Base-by-base conservation (phyloP, 2,797 vertebrate species). In the Enoplosus armatus region DNA sequence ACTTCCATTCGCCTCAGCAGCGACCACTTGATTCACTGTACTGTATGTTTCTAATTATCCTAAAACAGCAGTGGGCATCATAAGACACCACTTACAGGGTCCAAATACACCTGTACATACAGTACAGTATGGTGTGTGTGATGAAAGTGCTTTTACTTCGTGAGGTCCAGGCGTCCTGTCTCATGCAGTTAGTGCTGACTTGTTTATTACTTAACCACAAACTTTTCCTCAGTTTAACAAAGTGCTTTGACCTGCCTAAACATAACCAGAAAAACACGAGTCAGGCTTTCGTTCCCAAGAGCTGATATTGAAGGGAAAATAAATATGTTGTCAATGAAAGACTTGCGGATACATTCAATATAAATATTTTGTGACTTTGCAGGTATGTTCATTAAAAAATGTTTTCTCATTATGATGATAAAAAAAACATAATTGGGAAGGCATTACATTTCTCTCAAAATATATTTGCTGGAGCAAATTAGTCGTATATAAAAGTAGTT, bases 71-170 rank as follows among this genome's bases (percentile, higher is more conserved):
- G 20, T 16, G 7, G 48, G 72, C 60, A 75, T 90, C 90, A 87
- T 72, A 70, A 82, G 75, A 87, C 55, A 79, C 60, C 60, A 82
- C 66, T 89, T 77, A 81, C 20, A 58, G 15, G 27, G 66, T 48
- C 58, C 6, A 14, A 8, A 41, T 47, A 20, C 62, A 55, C 26
- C 29, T 43, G 48, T 51, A 50, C 47, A 37, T 51, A 53, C 68
- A 62, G 2, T 27, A n/a, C 55, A 8, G 48, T 37, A n/a, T 2
- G 12, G 48, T 11, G 37, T 45, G 31, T 51, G 24, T 63, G 43
- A 48, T 8, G n/a, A 53, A 20, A 35, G 50, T 2, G 0, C 18
- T 58, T 43, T 67, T 27, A 16, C 41, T 39, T 62, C 0, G 6
- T 48, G 22, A 51, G 14, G 5, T 47, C n/a, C n/a, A n/a, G n/a